These are phyloP conservation scores for Tipula unca DNA, from an alignment of 2,888 invertebrate genomes.

Conservation along the genomic window DNA sequence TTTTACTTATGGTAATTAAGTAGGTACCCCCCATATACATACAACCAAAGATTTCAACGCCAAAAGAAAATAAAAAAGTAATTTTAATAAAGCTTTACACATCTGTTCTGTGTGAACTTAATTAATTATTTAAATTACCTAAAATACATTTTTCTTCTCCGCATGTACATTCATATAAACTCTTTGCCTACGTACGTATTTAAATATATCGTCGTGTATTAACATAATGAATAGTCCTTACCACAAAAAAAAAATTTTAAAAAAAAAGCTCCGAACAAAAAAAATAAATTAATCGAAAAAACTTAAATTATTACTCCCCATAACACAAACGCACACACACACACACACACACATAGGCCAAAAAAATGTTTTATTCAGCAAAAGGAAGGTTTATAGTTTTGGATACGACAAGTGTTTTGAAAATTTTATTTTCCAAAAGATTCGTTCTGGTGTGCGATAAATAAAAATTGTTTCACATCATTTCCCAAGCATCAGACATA, in stretches of 20 bases:
- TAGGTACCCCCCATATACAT: too few relatives aligned
- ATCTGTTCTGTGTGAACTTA: not conserved
- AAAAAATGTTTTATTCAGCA: not conserved
- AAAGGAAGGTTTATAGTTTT: not conserved
- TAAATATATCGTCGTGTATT: not conserved
- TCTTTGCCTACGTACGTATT: not conserved
- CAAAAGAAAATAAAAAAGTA: not conserved
- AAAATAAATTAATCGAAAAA: not conserved
- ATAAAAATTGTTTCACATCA: not conserved
- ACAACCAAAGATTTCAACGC: not conserved
- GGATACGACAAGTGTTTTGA: not conserved
- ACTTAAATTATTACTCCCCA: not conserved
- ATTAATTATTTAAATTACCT: not conserved
- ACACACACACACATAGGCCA: not conserved
- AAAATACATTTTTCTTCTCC: not conserved
- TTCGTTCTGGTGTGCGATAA: not conserved
- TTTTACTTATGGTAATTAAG: too few relatives aligned
- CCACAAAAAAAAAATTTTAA: not conserved
- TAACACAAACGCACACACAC: not conserved
- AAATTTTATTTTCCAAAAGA: not conserved
- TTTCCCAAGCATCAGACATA: not conserved
- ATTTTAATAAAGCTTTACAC: not conserved
- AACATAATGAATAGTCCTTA: slow-evolving; percentile 8
- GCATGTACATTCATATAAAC: not conserved
- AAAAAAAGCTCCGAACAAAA: not conserved